Base-by-base conservation (phyloP, 1,140 invertebrate species). In the Hesperophylax magnus region DNA sequence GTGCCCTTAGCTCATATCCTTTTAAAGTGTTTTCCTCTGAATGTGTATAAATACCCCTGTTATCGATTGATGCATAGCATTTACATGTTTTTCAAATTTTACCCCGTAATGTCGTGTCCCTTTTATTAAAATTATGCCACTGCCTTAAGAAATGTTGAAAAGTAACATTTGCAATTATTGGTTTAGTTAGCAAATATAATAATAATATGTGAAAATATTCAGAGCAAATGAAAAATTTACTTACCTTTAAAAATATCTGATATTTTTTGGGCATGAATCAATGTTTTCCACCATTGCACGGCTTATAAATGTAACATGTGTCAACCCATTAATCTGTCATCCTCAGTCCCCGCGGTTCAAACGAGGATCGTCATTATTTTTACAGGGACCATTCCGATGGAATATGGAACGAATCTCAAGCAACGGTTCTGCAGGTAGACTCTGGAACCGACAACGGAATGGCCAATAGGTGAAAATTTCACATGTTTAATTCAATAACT, bases 361-460 rank as follows among this genome's bases (percentile, higher is more conserved):
- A 83, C 82, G 82, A 81, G 82, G 82, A 65, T 83, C 76, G 65
- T 65, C 77, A 78, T 78, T 79, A 52, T 83, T 84, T 80, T 87
- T 89, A 65, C 79, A 93, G 94, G 85, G 95, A 96, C 86, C 95
- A 96, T 86, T 96, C 95, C 52, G 95, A 96, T 86, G 94, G 94
- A 52, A 93, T 95, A 85, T 96, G 95, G 95, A 96, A 96, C 88
- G 95, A 96, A 89, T 96, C 95, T 17, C 95, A 96, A 88, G 94
- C 94, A 1, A 96, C 95, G 2, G 94, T 96, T 17, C 89, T 96
- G 31, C 95, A 95, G 86, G 93, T 93, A 1, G 94, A 94, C 86
- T 93, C 93, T 18, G 92, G 92, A 34, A 92, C 92, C 52, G 92
- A 93, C 80, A 92, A 92, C 86, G 92, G 92, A 75, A 92, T 91